These are phyloP conservation scores for Agonum fuliginosum DNA, from an alignment of 2,888 invertebrate species.

Conservation along the genomic window DNA sequence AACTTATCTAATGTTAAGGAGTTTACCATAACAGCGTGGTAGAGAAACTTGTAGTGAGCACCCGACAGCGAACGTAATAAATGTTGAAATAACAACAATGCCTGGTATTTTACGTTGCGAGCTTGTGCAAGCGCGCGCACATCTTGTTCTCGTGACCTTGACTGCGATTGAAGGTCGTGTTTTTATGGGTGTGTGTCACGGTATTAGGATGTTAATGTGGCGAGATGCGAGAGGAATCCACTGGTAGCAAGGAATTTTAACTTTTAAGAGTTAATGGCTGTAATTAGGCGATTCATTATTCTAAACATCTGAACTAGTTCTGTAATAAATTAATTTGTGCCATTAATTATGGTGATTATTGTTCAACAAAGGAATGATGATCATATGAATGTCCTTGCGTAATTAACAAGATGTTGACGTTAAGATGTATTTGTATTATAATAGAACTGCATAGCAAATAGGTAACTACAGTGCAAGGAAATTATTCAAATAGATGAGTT, in stretches of 20 bases:
- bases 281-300: background rate
- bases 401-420: background rate
- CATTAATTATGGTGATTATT: background rate
- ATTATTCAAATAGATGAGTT: no score
- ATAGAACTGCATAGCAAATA: no score
- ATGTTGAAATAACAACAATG: slow-evolving; percentile 56
- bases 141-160: slow-evolving; percentile 31
- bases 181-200: slow-evolving; percentile 20
- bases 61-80: slow-evolving; percentile 37
- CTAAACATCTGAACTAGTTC: slow-evolving; percentile 1
- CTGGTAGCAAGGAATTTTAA: background rate
- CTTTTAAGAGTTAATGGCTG: background rate
- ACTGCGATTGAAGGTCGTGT: slow-evolving; percentile 41
- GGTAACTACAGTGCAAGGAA: no score
- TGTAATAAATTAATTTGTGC: slow-evolving; percentile 7
- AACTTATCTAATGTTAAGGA: background rate
- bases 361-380: background rate
- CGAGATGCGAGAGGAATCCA: background rate
- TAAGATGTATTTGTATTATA: background rate
- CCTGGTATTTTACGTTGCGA: slow-evolving; percentile 36
- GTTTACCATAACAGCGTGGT: background rate
- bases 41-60: background rate
- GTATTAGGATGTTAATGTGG: slow-evolving; percentile 14
- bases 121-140: background rate
- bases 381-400: background rate